Evolutionary conservation across 2,888 invertebrate species (phyloP), one percentile per base, ranked within the genome.

Genomic region (Macaria liturata): DNA sequence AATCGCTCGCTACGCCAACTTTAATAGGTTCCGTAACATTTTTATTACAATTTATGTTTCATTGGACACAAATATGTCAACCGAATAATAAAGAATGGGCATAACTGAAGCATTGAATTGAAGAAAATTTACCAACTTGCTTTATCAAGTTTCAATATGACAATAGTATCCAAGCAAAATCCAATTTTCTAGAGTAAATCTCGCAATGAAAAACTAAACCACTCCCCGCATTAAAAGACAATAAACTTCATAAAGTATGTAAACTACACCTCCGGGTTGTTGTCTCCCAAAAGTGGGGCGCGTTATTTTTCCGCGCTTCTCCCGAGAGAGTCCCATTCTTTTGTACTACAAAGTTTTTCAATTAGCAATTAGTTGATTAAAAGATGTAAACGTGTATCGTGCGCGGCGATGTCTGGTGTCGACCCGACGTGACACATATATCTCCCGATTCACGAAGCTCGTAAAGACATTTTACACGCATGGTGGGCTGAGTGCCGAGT

Each of bases 391-490:
- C 66, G 65, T 66, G 62, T 69, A 59, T 67, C 64, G 66, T 65
- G 61, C 63, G 71, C 62, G 64, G 65, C 46, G 45, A 20, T 34
- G 37, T 31, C 51, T 51, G 31, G 55, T 46, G 45, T 32, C 42
- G 32, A 75, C 67, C 31, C 42, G 32, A 75, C 67, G 72, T 75
- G 77, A 75, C 72, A 74, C 76, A 72, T 69, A 80, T 76, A 76
- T 80, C 76, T 75, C 74, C 63, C 70, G 78, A 81, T 84, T 86
- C 83, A 85, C 75, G 76, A 68, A 73, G 75, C 79, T 83, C 81
- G 80, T 79, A 80, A 85, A 84, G 81, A 83, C 84, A 88, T 86
- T 88, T 88, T 84, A 85, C 83, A 88, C 87, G 86, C 87, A 89
- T 86, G 83, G 82, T 71, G 80, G 84, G 83, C 82, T 80, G 80